Base-by-base conservation (phyloP, 2,888 invertebrate species). In the Halocaridina rubra region DNA sequence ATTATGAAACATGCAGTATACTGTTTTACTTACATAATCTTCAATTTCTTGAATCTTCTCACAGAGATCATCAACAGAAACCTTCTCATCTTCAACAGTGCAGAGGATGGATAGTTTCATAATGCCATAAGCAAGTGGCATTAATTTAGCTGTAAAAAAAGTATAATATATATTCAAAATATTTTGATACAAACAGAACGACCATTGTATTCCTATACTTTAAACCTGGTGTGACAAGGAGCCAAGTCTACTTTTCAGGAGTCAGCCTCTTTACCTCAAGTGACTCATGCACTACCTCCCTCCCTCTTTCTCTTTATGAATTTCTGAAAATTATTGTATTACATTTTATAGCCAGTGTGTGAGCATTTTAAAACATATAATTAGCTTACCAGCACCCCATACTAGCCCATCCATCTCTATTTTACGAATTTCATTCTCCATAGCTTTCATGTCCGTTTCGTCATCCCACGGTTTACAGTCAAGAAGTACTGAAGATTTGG, bases 381-480 rank as follows among this genome's bases (percentile, higher is more conserved):
- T 13, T 2, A 0, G 71, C 84, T 72, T 19, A 93, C 93, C 96
- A 85, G 96, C 96, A 90, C 98, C 99, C 99, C 98, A 99, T 80
- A 98, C 91, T 39, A 99, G 94, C 88, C 98, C 99, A 88, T 98
- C 98, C 95, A 96, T 96, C 90, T 92, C 93, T 90, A 99, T 95
- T 33, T 94, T 92, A 89, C 98, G 94, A 16, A 98, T 97, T 89
- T 92, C 92, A 90, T 91, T 77, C 91, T 99, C 98, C 94, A 99
- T 94, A 91, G 94, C 94, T 89, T 93, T 93, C 95, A 98, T 96
- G 90, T 98, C 96, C 46, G 98, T 98, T 91, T 97, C 97, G 92
- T 99, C 98, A 91, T 97, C 98, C 98, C 98, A 98, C 32, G 92
- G 92, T 86, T 99, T 99, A 16, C 98, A 97, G 91, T 99, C 98